Base-by-base conservation (phyloP, 2,888 invertebrate species). In the Lobophora halterata region DNA sequence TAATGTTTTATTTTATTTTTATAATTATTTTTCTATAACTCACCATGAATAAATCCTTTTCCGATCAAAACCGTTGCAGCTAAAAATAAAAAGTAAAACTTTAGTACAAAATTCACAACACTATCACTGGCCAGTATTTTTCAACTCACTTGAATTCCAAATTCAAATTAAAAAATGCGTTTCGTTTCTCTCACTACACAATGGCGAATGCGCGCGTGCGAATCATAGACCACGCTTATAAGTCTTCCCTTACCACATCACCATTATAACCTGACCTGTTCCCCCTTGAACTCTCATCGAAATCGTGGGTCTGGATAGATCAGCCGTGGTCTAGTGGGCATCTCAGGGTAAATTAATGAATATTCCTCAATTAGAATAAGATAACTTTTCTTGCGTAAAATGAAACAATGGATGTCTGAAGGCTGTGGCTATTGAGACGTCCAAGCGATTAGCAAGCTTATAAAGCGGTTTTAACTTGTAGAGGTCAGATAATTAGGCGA, bases 151-250 rank as follows among this genome's bases (percentile, higher is more conserved):
- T 45, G 45, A 64, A 65, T 55, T 58, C 43, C 19, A 58, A 56
- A 52, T 55, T 52, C 24, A 38, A 57, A 52, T 55, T 52, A 21
- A 38, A 57, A 61, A 52, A 46, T 36, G 49, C 61, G 63, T 52
- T 58, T 35, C 44, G 51, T 57, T 53, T 51, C 56, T 52, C 47
- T 51, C 50, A 58, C 61, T 50, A 43, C 48, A 56, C 58, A 53
- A 43, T 58, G 52, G 46, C 58, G 71, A 78, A 65, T 77, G 78
- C 62, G 62, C 71, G 72, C 72, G 72, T 63, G 75, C 62, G 64
- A 58, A 59, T 55, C 67, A 66, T 65, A 71, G 60, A 55, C 58
- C 70, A 69, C 71, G 73, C 71, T 76, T 79, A 58, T 77, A 79
- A 73, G 66, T 65, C 65, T 67, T 57, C 55, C 52, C 58, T 55